Evolutionary conservation across 2,888 invertebrate genomes (phyloP), one percentile per base, ranked within the genome.

Genomic region (Mesoligia furuncula): DNA sequence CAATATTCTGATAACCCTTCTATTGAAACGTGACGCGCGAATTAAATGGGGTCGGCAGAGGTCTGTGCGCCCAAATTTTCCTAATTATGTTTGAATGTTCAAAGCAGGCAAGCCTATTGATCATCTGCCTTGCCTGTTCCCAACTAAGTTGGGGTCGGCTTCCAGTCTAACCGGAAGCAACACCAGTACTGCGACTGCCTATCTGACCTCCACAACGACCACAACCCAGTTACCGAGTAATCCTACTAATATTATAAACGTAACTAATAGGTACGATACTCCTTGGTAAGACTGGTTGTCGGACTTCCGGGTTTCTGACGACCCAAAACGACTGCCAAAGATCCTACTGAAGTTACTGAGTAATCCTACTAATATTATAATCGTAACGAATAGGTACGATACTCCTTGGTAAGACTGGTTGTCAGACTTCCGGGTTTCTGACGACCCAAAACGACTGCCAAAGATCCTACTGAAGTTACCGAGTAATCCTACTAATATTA

Each of bases 1-100:
- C 51, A 64, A 73, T 79, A 31, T 80, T 48, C 79, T 69, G 39
- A 70, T 57, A 73, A 66, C 69, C 54, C 31, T 71, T 20, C 15
- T 67, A 31, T 31, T 36, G 17, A 31, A 73, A 79, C 36, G 27
- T 67, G 27, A 5, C 51, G 51, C 20, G 11, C 36, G 45, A n/a
- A 51, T 45, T 9, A 2, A 6, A n/a, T 17, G 59, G 42, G 42
- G 7, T 5, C 4, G 0, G 15, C 42, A 27, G 36, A 17, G 0
- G 17, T 64, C 45, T 77, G 9, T 17, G 6, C 6, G 11, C 6
- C 1, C 8, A 8, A 5, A 20, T 54, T 64, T 31, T 17, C 7
- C 5, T 15, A 70, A 57, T 13, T 59, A 20, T 15, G 2, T 59
- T 27, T 39, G 13, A 42, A 68, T 2, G 20, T 20, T 67, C 24